Evolutionary conservation across 2,113 vertebrate genomes (phyloP).

Genomic region (Halichoerus grypus): DNA sequence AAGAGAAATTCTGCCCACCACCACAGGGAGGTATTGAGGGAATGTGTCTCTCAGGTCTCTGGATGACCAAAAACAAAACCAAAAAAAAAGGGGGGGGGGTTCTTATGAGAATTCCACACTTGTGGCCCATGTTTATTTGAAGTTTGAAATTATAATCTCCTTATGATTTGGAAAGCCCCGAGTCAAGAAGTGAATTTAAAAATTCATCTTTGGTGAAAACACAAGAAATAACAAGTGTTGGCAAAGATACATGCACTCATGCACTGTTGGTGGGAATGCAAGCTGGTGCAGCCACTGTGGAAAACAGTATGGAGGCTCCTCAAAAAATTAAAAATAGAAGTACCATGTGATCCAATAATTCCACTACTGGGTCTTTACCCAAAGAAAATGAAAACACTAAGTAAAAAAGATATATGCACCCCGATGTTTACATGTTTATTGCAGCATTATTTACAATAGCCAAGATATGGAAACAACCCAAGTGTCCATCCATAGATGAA

Average conservation of each 20-base stretch:
- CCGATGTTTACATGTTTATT: neutral
- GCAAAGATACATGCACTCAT: neutral
- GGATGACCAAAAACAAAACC: neutral
- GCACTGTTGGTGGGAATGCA: neutral
- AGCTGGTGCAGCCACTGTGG: neutral
- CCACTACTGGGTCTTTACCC: neutral
- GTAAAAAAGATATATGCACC: neutral
- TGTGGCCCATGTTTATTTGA: neutral
- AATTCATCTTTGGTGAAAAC: neutral
- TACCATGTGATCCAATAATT: neutral
- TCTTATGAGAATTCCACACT: neutral
- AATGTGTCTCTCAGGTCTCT: neutral
- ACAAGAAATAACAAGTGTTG: neutral
- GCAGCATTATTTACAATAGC: neutral
- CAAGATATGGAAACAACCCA: neutral
- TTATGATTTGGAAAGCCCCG: neutral
- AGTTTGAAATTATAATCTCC: neutral
- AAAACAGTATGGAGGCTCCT: neutral
- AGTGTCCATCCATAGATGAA: neutral
- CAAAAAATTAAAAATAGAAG: neutral
- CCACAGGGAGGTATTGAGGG: neutral
- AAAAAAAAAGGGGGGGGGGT: rapidly evolving
- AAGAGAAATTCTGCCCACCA: neutral
- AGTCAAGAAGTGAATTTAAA: neutral
- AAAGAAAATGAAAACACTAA: neutral